phyloP scores from a whole-genome alignment of 2,888 invertebrate species.

The Cactoblastis cactorum region DNA sequence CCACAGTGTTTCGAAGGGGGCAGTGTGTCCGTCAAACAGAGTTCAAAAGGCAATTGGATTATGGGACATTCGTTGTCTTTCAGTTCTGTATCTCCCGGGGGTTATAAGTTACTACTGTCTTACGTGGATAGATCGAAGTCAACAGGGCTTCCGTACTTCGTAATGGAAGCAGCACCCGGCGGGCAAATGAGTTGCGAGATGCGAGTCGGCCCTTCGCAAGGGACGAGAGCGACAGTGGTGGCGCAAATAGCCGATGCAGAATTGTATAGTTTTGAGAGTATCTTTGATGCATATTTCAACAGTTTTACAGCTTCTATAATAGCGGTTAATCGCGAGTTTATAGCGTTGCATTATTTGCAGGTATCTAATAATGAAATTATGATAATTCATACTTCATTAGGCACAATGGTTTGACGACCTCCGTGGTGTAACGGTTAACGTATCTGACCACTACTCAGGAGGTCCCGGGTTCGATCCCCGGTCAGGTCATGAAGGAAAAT shows the following conservation, averaged over 20 bases:
- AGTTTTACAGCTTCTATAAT: conserved; percentile 62
- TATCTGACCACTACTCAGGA: too few relatives aligned
- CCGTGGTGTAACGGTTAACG: too few relatives aligned
- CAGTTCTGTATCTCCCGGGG: conserved; percentile 71
- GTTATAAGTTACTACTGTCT: conserved; percentile 62
- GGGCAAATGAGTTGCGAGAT: conserved; percentile 69
- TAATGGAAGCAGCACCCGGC: conserved; percentile 71
- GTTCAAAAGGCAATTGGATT: conserved; percentile 53
- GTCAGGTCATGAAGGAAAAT: too few relatives aligned
- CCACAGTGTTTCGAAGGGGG: conserved; percentile 75
- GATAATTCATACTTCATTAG: background rate
- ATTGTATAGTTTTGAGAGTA: conserved; percentile 65
- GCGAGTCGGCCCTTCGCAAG: conserved; percentile 55
- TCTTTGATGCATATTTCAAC: conserved; percentile 61
- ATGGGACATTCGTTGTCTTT: conserved; percentile 64
- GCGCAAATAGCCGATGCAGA: conserved; percentile 63
- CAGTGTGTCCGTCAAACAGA: conserved; percentile 58
- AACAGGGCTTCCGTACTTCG: conserved; percentile 57
- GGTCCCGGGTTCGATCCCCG: too few relatives aligned
- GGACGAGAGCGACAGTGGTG: conserved; percentile 59
- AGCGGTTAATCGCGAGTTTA: conserved; percentile 68
- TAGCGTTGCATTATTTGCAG: conserved; percentile 68
- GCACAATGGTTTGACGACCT: background rate
- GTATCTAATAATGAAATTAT: conserved; percentile 27
- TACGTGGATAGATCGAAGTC: conserved; percentile 55